Conservation (phyloP, 2,888 invertebrate species). For the Cryptocheilus praepositus region DNA sequence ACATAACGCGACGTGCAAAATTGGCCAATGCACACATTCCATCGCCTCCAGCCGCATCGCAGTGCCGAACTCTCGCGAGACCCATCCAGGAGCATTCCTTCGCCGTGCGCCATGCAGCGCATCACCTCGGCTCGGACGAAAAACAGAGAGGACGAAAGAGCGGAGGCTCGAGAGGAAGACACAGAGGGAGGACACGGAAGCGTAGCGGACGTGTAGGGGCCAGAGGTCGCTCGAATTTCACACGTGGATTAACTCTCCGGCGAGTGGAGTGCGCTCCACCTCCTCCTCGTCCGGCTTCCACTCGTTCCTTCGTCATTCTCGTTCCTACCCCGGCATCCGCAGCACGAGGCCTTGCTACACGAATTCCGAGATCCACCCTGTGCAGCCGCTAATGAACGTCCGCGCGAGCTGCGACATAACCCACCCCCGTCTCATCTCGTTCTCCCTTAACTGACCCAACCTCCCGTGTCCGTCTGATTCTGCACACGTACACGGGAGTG, state of each 20-base stretch:
- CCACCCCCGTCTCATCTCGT: slow-evolving; percentile 11
- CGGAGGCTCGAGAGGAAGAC: slow-evolving; percentile 6
- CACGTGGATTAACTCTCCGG: slow-evolving; percentile 68
- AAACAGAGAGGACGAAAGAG: slow-evolving; percentile 7
- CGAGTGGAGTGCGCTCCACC: slow-evolving; percentile 58
- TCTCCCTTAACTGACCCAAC: neutral
- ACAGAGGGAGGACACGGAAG: slow-evolving; percentile 42
- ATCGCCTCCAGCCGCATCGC: neutral
- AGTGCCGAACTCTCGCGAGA: slow-evolving; percentile 11
- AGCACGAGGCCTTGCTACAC: slow-evolving; percentile 51
- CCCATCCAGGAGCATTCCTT: slow-evolving; percentile 24
- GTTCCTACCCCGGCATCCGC: slow-evolving; percentile 23
- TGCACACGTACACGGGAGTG: slow-evolving; percentile 50
- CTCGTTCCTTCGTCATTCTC: slow-evolving; percentile 41
- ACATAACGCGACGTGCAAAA: too few species aligned
- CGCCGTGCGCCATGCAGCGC: slow-evolving; percentile 26
- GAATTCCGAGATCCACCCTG: slow-evolving; percentile 65
- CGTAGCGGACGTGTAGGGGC: slow-evolving; percentile 51
- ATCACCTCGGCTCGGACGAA: slow-evolving; percentile 23
- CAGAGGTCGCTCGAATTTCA: slow-evolving; percentile 67
- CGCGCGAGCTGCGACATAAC: slow-evolving; percentile 59
- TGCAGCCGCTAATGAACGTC: slow-evolving; percentile 67
- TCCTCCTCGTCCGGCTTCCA: slow-evolving; percentile 37
- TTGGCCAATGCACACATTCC: too few species aligned
- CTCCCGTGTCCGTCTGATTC: slow-evolving; percentile 16